Evolutionary conservation across 2,888 invertebrate genomes (phyloP).

Genomic region (Megalurothrips usitatus): DNA sequence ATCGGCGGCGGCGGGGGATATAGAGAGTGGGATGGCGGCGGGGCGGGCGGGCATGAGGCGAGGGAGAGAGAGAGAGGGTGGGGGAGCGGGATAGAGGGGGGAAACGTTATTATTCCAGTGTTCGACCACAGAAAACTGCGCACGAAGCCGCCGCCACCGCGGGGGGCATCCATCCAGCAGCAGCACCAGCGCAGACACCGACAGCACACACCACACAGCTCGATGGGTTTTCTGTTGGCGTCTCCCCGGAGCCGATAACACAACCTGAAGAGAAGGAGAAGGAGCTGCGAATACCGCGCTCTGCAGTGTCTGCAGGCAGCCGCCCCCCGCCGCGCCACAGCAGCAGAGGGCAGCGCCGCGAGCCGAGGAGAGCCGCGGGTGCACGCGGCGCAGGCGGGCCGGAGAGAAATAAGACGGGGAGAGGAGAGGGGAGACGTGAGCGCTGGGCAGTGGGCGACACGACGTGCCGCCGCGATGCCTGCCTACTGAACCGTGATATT

Average conservation of each 20-base stretch:
- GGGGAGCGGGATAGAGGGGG: not conserved
- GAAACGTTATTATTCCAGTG: not conserved
- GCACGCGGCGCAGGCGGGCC: too few species aligned
- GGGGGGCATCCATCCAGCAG: too few species aligned
- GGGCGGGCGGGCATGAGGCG: not conserved
- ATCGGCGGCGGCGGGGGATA: not conserved
- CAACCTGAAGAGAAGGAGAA: too few species aligned
- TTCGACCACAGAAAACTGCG: not conserved
- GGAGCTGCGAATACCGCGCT: too few species aligned
- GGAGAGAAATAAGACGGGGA: not conserved
- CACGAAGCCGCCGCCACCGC: not conserved
- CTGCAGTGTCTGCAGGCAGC: too few species aligned
- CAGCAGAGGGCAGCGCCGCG: too few species aligned
- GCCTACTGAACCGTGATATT: slow-evolving; percentile 24
- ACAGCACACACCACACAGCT: too few species aligned
- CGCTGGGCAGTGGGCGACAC: not conserved
- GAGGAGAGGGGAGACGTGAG: not conserved
- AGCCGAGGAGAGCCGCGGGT: too few species aligned
- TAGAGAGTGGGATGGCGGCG: not conserved
- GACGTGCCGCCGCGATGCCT: not conserved
- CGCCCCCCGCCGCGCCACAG: too few species aligned
- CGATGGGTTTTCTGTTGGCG: too few species aligned
- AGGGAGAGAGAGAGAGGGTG: not conserved
- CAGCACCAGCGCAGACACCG: too few species aligned
- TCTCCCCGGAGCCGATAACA: too few species aligned